Base-by-base conservation (phyloP, 2,888 invertebrate species). In the Ommatoiulus sabulosus region DNA sequence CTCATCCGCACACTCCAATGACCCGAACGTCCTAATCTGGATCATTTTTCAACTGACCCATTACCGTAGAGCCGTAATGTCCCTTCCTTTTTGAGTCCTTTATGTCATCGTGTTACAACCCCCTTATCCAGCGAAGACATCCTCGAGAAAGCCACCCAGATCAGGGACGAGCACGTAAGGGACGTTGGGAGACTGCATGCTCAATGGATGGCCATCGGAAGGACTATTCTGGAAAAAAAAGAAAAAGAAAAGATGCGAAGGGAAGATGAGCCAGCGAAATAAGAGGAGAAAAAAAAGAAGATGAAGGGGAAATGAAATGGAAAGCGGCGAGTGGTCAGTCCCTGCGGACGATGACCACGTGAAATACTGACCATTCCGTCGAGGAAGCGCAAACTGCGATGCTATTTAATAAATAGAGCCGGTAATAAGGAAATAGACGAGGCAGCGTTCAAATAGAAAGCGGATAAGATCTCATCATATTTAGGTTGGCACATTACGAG, bases 1-100 rank as follows among this genome's bases (percentile, higher is more conserved):
- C 80, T 80, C 80, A 80, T 80, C 80, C 80, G 3, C 35, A 12
- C 35, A 35, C 24, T 80, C 35, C 35, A 80, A 80, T 80, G 80
- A 43, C 35, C 80, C 80, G 15, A 80, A 80, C 35, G 80, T 35
- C 80, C 35, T 80, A 80, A 80, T 80, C 80, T 80, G 80, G 80
- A 35, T 80, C 80, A 80, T 80, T 80, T 80, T 80, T 80, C 80
- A 80, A 80, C 80, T 80, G 80, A 43, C 80, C 35, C 80, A 43
- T 35, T 80, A 35, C 80, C 15, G 63, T 6, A 20, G 20, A 20
- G 20, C 63, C 17, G 35, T 12, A 24, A 80, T 35, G 35, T 35
- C 35, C 80, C 80, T 80, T 80, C 80, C 15, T 80, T 72, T 80
- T 43, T 35, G 4, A 12, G 35, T 35, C 80, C 35, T 80, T 80